Evolutionary conservation across 2,113 vertebrate genomes (phyloP).

Genomic region (Dolichotis patagonum): DNA sequence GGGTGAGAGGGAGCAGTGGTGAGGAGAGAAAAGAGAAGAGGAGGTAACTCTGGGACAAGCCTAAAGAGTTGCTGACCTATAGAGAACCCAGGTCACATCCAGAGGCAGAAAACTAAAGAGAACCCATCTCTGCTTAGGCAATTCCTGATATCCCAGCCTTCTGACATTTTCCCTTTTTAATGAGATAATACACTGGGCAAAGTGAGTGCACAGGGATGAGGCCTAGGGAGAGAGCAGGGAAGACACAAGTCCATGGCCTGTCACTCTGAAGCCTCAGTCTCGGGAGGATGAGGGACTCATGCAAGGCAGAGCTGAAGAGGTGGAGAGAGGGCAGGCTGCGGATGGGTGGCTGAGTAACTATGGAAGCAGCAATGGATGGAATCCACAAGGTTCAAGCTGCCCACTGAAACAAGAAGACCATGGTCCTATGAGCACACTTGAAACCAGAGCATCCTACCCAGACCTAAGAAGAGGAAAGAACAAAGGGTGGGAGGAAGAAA

Average conservation of each 20-base stretch:
- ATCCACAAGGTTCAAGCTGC: background rate
- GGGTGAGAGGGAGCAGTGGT: background rate
- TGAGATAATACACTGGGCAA: background rate
- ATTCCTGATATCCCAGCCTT: background rate
- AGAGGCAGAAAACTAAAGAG: background rate
- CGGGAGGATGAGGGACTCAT: fast-evolving
- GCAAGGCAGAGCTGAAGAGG: background rate
- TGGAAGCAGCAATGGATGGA: background rate
- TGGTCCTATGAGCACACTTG: background rate
- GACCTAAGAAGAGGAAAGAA: background rate
- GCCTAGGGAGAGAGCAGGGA: background rate
- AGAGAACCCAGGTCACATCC: background rate
- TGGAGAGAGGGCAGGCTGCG: background rate
- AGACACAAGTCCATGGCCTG: too few relatives aligned
- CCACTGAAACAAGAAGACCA: background rate
- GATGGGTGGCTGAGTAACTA: background rate
- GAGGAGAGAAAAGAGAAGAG: background rate
- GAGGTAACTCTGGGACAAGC: too few relatives aligned
- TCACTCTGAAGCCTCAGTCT: background rate
- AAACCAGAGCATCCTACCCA: background rate
- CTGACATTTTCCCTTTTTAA: background rate
- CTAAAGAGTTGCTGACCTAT: background rate
- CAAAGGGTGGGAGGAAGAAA: background rate
- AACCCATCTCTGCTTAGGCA: background rate
- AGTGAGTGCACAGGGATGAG: background rate